These are phyloP conservation scores for Aleiodes leptofemur DNA, from an alignment of 2,888 invertebrate species.

Conservation along the genomic window DNA sequence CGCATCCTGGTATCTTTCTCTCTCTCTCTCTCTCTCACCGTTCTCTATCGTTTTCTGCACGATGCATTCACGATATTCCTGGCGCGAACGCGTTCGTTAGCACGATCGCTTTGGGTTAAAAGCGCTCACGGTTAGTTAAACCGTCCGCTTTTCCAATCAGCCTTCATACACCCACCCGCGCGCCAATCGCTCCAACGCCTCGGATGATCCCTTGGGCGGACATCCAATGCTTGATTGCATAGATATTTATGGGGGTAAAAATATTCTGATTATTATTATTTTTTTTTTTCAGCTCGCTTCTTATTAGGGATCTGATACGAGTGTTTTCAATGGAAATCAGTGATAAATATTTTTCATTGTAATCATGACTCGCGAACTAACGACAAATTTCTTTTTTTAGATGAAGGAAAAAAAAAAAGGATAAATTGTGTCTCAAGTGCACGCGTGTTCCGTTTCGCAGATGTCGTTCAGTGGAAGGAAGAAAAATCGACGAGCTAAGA, in stretches of 20 bases:
- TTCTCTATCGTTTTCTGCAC: constrained; percentile 4
- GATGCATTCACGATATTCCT: constrained; percentile 57
- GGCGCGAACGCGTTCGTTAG: constrained; percentile 67
- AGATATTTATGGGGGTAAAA: constrained; percentile 44
- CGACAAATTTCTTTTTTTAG: constrained; percentile 30
- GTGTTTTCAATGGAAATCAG: constrained; percentile 34
- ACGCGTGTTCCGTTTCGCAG: constrained; percentile 42
- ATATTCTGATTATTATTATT: constrained; percentile 32
- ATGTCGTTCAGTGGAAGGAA: constrained; percentile 27
- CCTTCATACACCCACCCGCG: constrained; percentile 53
- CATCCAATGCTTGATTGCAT: constrained; percentile 49
- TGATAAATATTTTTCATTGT: constrained; percentile 33
- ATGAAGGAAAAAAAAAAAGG: constrained; percentile 16
- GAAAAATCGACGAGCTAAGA: not conserved
- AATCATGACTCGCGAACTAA: constrained; percentile 37
- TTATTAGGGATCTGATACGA: constrained; percentile 13
- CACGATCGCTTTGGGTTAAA: constrained; percentile 65
- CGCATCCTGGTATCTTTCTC: constrained; percentile 17
- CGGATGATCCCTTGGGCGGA: constrained; percentile 48
- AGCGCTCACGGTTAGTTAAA: constrained; percentile 70
- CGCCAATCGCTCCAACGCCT: constrained; percentile 37
- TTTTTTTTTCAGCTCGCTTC: constrained; percentile 11
- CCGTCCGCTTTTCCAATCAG: constrained; percentile 68
- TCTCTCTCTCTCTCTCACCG: not conserved
- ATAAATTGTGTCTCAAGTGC: constrained; percentile 24